Evolutionary conservation across 2,888 invertebrate genomes (phyloP).

Genomic region (Aplocera efformata): DNA sequence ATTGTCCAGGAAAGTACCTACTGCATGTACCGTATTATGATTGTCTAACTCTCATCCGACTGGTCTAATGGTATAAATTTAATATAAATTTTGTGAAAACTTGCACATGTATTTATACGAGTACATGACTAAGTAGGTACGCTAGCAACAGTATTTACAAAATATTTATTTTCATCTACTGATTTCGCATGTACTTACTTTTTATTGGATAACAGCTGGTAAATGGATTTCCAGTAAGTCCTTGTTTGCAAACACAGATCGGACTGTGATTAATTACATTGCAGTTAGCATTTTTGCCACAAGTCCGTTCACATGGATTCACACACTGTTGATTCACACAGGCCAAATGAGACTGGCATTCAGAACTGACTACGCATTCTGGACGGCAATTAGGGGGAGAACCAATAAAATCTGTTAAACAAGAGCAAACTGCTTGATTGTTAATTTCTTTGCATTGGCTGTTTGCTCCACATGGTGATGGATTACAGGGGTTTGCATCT

Average conservation of each 20-base stretch:
- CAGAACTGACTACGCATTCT: slow-evolving; percentile 85
- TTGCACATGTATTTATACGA: too few relatives aligned
- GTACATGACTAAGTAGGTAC: too few relatives aligned
- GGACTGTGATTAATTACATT: slow-evolving; percentile 85
- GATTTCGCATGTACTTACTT: slow-evolving; percentile 46
- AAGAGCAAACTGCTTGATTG: slow-evolving; percentile 86
- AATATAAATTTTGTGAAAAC: too few relatives aligned
- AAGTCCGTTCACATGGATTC: slow-evolving; percentile 83
- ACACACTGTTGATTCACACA: slow-evolving; percentile 86
- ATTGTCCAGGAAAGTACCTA: not conserved
- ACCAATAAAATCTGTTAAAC: slow-evolving; percentile 83
- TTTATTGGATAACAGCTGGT: slow-evolving; percentile 83
- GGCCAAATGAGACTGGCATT: slow-evolving; percentile 83
- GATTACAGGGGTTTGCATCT: slow-evolving; percentile 59
- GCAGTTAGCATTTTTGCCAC: slow-evolving; percentile 82
- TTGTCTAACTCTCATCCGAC: too few relatives aligned
- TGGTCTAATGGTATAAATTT: too few relatives aligned
- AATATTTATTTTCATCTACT: too few relatives aligned
- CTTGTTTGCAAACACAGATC: slow-evolving; percentile 86
- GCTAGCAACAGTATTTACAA: too few relatives aligned
- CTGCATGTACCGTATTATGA: too few relatives aligned
- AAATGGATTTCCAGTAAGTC: slow-evolving; percentile 88
- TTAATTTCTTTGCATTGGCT: slow-evolving; percentile 88
- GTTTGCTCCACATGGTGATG: slow-evolving; percentile 87
- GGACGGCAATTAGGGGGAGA: slow-evolving; percentile 86